phyloP scores from a whole-genome alignment of 2,888 invertebrate genomes.

The Rhagonycha fulva region DNA sequence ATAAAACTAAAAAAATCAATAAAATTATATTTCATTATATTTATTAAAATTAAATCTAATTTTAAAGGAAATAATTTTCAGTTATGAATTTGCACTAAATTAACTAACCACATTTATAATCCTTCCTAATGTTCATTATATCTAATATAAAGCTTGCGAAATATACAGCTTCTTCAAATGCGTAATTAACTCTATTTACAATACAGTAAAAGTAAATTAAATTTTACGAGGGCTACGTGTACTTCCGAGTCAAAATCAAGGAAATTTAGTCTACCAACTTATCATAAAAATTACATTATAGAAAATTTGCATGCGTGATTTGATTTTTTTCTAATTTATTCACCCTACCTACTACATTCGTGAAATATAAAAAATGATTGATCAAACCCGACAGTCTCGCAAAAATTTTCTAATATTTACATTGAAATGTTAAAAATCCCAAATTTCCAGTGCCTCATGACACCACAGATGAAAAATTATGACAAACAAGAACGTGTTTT shows the following conservation, averaged over 20 bases:
- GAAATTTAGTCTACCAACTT: slow-evolving; percentile 29
- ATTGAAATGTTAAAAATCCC: slow-evolving; percentile 25
- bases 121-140: background rate
- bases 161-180: background rate
- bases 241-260: slow-evolving; percentile 19
- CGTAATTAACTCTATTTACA: background rate
- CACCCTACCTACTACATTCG: slow-evolving; percentile 14
- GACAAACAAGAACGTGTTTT: slow-evolving; percentile 32
- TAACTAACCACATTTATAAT: background rate
- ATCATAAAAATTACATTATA: slow-evolving; percentile 31
- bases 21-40: background rate
- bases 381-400: slow-evolving; percentile 18
- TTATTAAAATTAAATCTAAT: background rate
- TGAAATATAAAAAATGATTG: slow-evolving; percentile 24
- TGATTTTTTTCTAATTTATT: slow-evolving; percentile 34
- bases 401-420: slow-evolving; percentile 21
- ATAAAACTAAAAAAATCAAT: background rate
- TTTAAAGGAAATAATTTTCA: background rate
- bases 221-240: background rate
- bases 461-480: slow-evolving; percentile 30
- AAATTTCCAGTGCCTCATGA: slow-evolving; percentile 13
- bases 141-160: background rate
- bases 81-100: background rate
- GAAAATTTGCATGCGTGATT: slow-evolving; percentile 36
- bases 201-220: background rate